A percentile compares a stretch with the other conserved stretches of the same genome.
These are phyloP conservation scores for Heteromurus nitidus DNA, from an alignment of 2,888 invertebrate species.

Conservation along the genomic window DNA sequence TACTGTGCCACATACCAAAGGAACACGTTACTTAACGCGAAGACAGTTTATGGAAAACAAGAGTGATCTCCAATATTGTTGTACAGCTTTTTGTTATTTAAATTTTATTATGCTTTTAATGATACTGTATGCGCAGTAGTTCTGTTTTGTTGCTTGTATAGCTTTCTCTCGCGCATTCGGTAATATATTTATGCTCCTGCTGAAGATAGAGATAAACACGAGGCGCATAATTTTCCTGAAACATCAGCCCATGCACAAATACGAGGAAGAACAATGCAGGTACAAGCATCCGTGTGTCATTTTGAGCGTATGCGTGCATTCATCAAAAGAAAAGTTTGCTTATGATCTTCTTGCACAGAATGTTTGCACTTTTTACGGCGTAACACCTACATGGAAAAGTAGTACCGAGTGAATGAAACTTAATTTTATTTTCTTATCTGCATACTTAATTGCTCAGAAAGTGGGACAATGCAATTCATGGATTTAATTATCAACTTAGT, in stretches of 20 bases:
- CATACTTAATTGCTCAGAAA: conserved; percentile 52
- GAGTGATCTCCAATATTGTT: no score
- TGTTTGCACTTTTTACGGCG: conserved; percentile 29
- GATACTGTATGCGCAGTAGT: not conserved
- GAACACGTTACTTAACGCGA: not conserved
- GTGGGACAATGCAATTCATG: conserved; percentile 55
- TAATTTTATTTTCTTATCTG: conserved; percentile 54
- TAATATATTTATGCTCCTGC: not conserved
- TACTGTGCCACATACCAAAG: no score
- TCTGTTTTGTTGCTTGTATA: not conserved
- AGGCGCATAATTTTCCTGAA: not conserved
- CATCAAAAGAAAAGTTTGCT: not conserved
- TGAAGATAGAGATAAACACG: not conserved
- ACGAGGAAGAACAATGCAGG: conserved; percentile 13
- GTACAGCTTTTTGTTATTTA: conserved; percentile 16
- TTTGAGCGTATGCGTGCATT: not conserved
- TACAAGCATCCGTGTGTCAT: no score
- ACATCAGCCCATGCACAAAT: not conserved
- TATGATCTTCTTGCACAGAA: not conserved
- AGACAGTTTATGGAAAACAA: no score
- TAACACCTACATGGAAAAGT: conserved; percentile 34
- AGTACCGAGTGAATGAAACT: conserved; percentile 25
- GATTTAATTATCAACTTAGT: conserved; percentile 42
- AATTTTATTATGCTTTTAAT: conserved; percentile 27
- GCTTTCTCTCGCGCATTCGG: conserved; percentile 11